phyloP scores from a whole-genome alignment of 2,113 vertebrate species.

The Chascanopsetta lugubris region DNA sequence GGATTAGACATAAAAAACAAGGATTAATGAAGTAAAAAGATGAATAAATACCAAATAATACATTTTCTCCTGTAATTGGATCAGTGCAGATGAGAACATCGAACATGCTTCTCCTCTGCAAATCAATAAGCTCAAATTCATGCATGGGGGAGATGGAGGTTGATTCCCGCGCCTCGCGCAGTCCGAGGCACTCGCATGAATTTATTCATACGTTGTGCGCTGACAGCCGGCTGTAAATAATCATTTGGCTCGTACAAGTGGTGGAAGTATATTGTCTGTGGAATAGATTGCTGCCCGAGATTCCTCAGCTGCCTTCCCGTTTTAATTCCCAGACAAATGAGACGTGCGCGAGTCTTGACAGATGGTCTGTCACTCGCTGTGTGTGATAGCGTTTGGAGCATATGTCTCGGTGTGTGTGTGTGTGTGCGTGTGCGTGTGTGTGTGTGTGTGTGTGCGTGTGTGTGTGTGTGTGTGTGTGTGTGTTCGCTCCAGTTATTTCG shows the following conservation, averaged over 20 bases:
- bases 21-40: not conserved
- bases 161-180: conserved; percentile 31
- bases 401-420: not conserved
- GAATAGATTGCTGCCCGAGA: conserved; percentile 55
- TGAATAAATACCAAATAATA: conserved; percentile 7
- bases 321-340: conserved; percentile 64
- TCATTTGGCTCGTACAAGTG: conserved; percentile 56
- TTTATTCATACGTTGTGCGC: conserved; percentile 55
- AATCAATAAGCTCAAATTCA: conserved; percentile 48
- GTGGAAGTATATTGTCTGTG: conserved; percentile 57
- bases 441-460: conserved; percentile 2
- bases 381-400: conserved; percentile 15
- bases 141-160: conserved; percentile 40
- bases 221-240: conserved; percentile 67
- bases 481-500: conserved; percentile 8
- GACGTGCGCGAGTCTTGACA: conserved; percentile 44
- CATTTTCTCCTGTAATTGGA: conserved; percentile 36
- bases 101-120: conserved; percentile 31
- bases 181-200: conserved; percentile 50
- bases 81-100: conserved; percentile 35
- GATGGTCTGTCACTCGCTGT: conserved; percentile 43
- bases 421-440: not conserved
- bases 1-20: not conserved
- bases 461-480: not conserved
- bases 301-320: conserved; percentile 52